These are phyloP conservation scores for Conomelus anceps DNA, from an alignment of 2,888 invertebrate species.

Conservation along the genomic window DNA sequence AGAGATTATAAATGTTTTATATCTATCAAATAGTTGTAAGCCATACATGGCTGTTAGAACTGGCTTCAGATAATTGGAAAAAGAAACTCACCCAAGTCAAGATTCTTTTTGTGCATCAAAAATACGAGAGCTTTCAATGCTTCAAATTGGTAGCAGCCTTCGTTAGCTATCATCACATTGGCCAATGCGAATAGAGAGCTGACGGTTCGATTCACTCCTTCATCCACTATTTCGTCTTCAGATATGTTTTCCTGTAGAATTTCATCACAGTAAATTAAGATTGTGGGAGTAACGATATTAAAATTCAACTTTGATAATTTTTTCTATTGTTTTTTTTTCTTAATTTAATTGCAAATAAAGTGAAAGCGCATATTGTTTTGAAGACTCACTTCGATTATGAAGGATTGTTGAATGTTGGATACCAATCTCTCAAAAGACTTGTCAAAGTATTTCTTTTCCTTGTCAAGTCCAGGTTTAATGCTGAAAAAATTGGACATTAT, in stretches of 20 bases:
- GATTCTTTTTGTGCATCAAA: slow-evolving; percentile 48
- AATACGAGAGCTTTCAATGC: slow-evolving; percentile 50
- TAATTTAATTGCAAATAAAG: slow-evolving; percentile 16
- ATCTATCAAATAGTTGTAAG: no score
- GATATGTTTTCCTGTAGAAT: slow-evolving; percentile 43
- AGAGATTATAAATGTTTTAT: no score
- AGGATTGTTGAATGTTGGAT: slow-evolving; percentile 16
- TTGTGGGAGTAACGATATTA: not conserved
- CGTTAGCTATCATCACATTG: slow-evolving; percentile 42
- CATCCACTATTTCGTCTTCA: slow-evolving; percentile 49
- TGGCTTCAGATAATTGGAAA: not conserved
- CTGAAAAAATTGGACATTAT: slow-evolving; percentile 14
- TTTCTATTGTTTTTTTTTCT: no score
- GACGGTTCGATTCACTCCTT: slow-evolving; percentile 51
- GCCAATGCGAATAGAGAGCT: slow-evolving; percentile 52
- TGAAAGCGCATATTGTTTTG: not conserved
- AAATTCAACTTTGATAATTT: not conserved
- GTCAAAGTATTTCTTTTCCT: slow-evolving; percentile 39
- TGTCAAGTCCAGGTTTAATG: slow-evolving; percentile 9
- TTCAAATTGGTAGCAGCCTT: slow-evolving; percentile 36
- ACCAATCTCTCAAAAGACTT: slow-evolving; percentile 40
- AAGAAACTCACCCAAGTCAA: slow-evolving; percentile 35
- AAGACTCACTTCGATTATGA: slow-evolving; percentile 26
- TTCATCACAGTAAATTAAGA: not conserved
- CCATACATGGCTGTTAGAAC: not conserved